Conservation (phyloP, 2,888 invertebrate species). For the Dryobotodes eremita region DNA sequence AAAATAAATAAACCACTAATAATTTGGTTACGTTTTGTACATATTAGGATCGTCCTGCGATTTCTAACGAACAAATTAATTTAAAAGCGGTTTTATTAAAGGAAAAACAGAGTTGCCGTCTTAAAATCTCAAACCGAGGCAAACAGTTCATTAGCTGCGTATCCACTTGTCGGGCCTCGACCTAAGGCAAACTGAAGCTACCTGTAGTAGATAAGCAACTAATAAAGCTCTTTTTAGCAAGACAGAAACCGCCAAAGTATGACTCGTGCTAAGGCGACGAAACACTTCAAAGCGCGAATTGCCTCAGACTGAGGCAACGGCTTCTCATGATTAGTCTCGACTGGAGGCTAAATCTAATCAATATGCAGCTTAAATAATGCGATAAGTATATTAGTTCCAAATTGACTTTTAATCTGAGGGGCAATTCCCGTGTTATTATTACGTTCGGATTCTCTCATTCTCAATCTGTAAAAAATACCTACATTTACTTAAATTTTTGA, state of each 20-base stretch:
- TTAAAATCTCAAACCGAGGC: neutral
- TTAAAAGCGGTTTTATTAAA: neutral
- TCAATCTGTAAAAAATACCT: too few relatives aligned
- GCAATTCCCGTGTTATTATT: neutral
- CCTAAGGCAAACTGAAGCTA: neutral
- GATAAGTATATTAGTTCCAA: neutral
- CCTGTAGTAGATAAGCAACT: neutral
- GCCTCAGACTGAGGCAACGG: conserved; percentile 1
- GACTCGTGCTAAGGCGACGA: neutral
- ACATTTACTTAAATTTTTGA: too few relatives aligned
- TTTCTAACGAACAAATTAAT: conserved; percentile 6
- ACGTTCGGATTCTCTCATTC: neutral
- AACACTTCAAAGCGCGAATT: neutral
- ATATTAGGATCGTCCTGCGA: conserved; percentile 2
- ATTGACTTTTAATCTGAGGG: neutral
- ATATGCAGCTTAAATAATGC: neutral
- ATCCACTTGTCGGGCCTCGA: neutral
- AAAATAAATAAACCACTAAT: neutral
- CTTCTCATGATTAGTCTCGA: neutral
- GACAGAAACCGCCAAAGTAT: neutral
- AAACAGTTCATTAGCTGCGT: neutral
- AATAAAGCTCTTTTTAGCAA: neutral
- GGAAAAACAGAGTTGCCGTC: neutral
- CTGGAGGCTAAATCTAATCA: neutral
- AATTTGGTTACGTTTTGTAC: conserved; percentile 45